phyloP scores from a whole-genome alignment of 2,888 invertebrate genomes.

The Peribatodes rhomboidaria region DNA sequence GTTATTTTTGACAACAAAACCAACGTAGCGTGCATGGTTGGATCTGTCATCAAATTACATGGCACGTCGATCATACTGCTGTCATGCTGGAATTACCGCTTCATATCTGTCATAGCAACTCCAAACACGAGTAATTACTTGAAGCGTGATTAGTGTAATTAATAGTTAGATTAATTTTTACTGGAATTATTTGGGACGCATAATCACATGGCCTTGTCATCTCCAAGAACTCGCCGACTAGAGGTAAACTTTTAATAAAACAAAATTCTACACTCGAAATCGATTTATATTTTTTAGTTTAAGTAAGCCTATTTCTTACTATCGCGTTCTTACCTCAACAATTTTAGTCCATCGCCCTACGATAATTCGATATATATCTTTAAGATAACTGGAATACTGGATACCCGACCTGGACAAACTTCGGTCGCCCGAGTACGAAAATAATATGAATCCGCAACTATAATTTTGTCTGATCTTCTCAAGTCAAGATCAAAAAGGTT shows the following conservation, averaged over 20 bases:
- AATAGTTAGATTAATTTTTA: not conserved
- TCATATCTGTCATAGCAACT: constrained; percentile 24
- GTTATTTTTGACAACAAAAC: constrained; percentile 10
- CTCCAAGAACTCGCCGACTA: not conserved
- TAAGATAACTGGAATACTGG: too few relatives aligned
- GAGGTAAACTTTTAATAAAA: too few relatives aligned
- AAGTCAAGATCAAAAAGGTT: constrained; percentile 2
- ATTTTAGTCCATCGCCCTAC: too few relatives aligned
- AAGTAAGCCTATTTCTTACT: too few relatives aligned
- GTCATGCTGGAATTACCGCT: constrained; percentile 25
- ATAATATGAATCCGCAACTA: not conserved
- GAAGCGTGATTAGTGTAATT: constrained; percentile 23
- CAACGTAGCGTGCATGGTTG: constrained; percentile 5
- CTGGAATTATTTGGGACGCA: constrained; percentile 3
- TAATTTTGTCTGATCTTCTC: not conserved
- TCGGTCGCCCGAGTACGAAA: too few relatives aligned
- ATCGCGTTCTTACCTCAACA: too few relatives aligned
- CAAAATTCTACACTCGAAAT: too few relatives aligned
- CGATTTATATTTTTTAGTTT: too few relatives aligned
- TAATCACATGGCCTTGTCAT: constrained; percentile 5
- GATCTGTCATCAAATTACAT: constrained; percentile 37
- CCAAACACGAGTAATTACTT: constrained; percentile 28
- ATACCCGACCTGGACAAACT: too few relatives aligned
- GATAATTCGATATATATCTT: too few relatives aligned
- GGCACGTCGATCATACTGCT: constrained; percentile 25